Evolutionary conservation across 2,797 vertebrate species (phyloP).

Genomic region (Selene dorsalis): DNA sequence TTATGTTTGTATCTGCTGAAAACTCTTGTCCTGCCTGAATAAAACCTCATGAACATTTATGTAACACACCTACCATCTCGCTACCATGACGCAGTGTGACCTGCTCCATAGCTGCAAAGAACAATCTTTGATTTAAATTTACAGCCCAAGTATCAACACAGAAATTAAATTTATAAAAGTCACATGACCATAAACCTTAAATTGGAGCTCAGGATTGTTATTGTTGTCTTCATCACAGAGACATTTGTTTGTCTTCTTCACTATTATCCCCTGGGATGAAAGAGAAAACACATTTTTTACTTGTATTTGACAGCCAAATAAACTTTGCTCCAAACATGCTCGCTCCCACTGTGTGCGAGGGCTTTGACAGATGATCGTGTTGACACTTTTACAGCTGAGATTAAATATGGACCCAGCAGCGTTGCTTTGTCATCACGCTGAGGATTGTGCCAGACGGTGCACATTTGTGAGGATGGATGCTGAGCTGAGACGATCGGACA

Average conservation of each 20-base stretch:
- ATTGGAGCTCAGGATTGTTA: background rate
- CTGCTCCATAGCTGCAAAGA: too few relatives aligned
- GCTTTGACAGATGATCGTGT: slow-evolving; percentile 2
- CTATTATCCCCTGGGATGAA: background rate
- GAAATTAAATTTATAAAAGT: background rate
- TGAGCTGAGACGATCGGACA: slow-evolving; percentile 1
- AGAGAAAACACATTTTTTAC: background rate
- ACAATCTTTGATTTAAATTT: background rate
- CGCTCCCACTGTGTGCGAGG: background rate
- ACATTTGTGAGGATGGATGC: slow-evolving; percentile 32
- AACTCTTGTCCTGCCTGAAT: background rate
- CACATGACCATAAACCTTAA: background rate
- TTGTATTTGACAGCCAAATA: background rate
- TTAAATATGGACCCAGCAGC: slow-evolving; percentile 25
- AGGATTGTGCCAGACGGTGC: slow-evolving; percentile 28
- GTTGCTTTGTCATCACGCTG: slow-evolving; percentile 15
- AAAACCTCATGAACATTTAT: too few relatives aligned
- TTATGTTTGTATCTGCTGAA: background rate
- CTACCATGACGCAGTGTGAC: too few relatives aligned
- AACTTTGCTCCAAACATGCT: background rate
- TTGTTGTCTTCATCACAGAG: background rate
- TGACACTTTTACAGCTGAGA: slow-evolving; percentile 25
- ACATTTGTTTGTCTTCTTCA: background rate
- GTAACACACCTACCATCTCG: too few relatives aligned
- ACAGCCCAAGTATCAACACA: background rate